phyloP scores from a whole-genome alignment of 2,113 vertebrate species.

The Periophthalmodon schlosseri region DNA sequence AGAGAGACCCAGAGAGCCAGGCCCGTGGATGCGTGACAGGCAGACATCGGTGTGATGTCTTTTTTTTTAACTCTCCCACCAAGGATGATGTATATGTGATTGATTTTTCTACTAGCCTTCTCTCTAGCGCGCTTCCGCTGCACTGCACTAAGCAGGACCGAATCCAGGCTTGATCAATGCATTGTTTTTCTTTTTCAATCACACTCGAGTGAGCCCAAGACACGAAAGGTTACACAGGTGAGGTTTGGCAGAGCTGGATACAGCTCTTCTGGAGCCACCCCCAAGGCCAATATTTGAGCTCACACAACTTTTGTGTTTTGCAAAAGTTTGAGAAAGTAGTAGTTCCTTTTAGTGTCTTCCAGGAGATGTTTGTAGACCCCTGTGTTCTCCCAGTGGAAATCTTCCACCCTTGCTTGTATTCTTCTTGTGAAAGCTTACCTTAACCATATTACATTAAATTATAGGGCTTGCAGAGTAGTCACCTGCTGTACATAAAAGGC shows the following conservation, averaged over 20 bases:
- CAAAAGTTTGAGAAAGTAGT: conserved; percentile 8
- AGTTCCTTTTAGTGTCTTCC: not conserved
- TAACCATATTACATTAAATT: conserved; percentile 61
- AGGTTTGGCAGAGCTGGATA: conserved; percentile 61
- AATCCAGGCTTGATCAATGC: conserved; percentile 78
- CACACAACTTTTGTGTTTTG: conserved; percentile 29
- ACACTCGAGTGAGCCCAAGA: conserved; percentile 75
- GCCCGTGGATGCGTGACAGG: conserved; percentile 71
- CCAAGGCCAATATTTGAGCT: conserved; percentile 54
- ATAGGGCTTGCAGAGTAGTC: conserved; percentile 53
- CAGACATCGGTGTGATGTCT: conserved; percentile 72
- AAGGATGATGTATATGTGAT: conserved; percentile 77
- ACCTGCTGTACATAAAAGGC: conserved; percentile 63
- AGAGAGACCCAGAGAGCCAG: conserved; percentile 62
- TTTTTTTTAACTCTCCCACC: conserved; percentile 60
- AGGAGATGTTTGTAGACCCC: conserved; percentile 13
- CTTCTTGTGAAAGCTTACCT: conserved; percentile 57
- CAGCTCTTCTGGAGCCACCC: conserved; percentile 61
- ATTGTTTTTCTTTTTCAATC: conserved; percentile 79
- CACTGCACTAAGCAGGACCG: conserved; percentile 72
- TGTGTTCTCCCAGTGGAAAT: conserved; percentile 29
- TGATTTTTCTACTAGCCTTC: conserved; percentile 71
- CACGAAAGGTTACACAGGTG: conserved; percentile 75
- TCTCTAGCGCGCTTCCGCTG: conserved; percentile 67
- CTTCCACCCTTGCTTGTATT: conserved; percentile 22